Conservation (phyloP, 2,113 vertebrate species). For the Mystacornis crossleyi region DNA sequence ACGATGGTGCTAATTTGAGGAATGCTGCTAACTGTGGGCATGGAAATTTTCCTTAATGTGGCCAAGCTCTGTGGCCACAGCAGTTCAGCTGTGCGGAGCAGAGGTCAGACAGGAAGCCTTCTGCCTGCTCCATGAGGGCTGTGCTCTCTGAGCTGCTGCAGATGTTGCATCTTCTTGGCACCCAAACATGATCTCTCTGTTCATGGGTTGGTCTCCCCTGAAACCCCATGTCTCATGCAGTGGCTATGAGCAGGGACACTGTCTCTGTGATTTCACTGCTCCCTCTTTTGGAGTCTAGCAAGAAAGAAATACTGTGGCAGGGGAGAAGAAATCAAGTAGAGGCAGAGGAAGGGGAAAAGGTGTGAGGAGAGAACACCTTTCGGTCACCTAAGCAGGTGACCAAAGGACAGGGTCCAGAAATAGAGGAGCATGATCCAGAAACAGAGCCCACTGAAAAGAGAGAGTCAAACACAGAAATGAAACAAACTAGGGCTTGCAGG, state of each 20-base stretch:
- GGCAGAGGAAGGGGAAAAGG: background rate
- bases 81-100: background rate
- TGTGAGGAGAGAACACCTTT: background rate
- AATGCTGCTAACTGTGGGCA: fast-evolving
- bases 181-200: background rate
- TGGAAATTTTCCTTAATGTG: background rate
- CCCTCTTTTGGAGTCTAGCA: background rate
- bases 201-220: background rate
- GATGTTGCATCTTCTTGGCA: background rate
- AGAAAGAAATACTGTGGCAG: background rate
- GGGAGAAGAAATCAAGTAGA: background rate
- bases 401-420: background rate
- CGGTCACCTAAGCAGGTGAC: no score
- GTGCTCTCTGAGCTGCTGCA: background rate
- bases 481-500: background rate
- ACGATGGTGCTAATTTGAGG: background rate
- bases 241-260: background rate
- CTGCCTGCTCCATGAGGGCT: background rate
- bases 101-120: background rate
- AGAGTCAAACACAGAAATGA: background rate
- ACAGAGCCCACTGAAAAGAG: background rate
- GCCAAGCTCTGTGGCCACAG: background rate
- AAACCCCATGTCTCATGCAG: background rate
- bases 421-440: background rate
- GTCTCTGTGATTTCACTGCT: background rate